phyloP scores from a whole-genome alignment of 2,888 invertebrate genomes.

The Morpho deidamia region DNA sequence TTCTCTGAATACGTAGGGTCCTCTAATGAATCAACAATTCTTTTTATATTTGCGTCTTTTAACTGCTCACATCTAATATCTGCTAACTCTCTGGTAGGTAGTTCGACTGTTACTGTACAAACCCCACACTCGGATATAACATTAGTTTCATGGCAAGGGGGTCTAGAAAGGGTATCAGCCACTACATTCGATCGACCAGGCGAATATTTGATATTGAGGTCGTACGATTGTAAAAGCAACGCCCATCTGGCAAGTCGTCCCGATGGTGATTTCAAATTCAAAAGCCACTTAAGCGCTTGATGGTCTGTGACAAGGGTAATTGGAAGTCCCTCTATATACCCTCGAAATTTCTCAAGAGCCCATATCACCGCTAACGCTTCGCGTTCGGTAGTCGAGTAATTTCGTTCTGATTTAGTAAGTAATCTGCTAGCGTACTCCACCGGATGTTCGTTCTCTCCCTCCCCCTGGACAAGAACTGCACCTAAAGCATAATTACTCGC shows the following conservation, averaged over 20 bases:
- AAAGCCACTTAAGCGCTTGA: conserved; percentile 20
- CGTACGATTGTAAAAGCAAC: conserved; percentile 36
- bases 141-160: neutral
- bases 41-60: neutral
- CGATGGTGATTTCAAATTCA: conserved; percentile 50
- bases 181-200: conserved; percentile 41
- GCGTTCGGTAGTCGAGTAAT: too few relatives aligned
- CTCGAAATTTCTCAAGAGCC: too few relatives aligned
- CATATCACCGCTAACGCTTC: too few relatives aligned
- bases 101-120: neutral
- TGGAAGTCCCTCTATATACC: too few relatives aligned
- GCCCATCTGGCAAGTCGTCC: conserved; percentile 57
- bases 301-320: too few relatives aligned
- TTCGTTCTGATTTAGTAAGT: too few relatives aligned
- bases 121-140: neutral
- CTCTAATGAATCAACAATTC: conserved; percentile 3
- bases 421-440: too few relatives aligned
- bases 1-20: too few relatives aligned
- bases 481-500: too few relatives aligned
- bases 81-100: neutral
- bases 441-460: too few relatives aligned
- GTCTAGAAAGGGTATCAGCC: conserved; percentile 39
- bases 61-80: neutral
- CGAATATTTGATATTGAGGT: conserved; percentile 38
- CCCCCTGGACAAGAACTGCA: conserved; percentile 24